These are phyloP conservation scores for Parthenolecanium corni DNA, from an alignment of 2,888 invertebrate genomes.

Conservation along the genomic window DNA sequence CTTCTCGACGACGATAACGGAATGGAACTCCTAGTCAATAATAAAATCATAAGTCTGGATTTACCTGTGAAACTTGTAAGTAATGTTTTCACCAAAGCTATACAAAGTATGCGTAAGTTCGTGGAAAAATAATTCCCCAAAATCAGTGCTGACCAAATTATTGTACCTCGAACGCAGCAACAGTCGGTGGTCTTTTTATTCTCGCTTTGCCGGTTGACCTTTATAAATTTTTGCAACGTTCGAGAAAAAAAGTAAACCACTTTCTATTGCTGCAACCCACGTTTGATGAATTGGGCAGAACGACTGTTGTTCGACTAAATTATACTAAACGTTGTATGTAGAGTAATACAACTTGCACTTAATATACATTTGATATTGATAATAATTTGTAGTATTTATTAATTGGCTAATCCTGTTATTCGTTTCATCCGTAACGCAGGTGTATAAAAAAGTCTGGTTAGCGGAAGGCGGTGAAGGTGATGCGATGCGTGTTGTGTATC, in stretches of 20 bases:
- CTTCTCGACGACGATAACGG: constrained; percentile 95
- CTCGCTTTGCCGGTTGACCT: no score
- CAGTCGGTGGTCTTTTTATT: no score
- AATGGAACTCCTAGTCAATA: constrained; percentile 93
- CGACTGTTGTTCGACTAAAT: no score
- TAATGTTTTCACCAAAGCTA: neutral
- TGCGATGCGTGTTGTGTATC: constrained; percentile 93
- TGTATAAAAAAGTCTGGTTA: constrained; percentile 63
- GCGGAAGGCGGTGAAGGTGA: constrained; percentile 82
- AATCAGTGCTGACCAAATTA: neutral
- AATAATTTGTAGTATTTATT: no score
- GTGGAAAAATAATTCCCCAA: neutral
- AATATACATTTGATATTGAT: no score
- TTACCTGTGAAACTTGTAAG: constrained; percentile 82
- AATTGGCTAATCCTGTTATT: neutral
- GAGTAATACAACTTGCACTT: no score
- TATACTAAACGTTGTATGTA: no score
- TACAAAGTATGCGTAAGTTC: neutral
- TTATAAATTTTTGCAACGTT: no score
- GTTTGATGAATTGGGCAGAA: no score
- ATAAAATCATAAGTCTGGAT: constrained; percentile 95
- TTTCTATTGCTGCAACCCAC: no score
- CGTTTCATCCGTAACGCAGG: constrained; percentile 40
- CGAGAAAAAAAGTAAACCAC: no score
- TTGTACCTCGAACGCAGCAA: no score